Conservation (phyloP, 2,888 invertebrate genomes). For the Timema cristinae region DNA sequence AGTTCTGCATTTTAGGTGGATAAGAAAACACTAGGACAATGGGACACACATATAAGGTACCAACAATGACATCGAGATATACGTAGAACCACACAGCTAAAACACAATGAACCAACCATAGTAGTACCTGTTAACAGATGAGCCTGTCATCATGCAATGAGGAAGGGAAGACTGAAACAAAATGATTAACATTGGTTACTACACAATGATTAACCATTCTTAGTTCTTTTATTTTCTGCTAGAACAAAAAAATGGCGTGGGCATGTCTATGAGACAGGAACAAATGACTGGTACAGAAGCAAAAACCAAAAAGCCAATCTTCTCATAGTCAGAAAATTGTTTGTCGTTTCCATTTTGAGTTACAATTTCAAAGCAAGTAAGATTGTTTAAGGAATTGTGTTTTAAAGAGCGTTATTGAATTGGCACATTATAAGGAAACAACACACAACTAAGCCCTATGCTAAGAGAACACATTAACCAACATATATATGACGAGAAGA, state of each 20-base stretch:
- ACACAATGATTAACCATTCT: conserved; percentile 25
- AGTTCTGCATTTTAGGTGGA: too few relatives aligned
- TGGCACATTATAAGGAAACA: too few relatives aligned
- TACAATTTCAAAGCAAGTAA: too few relatives aligned
- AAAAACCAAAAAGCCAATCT: too few relatives aligned
- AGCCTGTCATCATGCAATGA: conserved; percentile 41
- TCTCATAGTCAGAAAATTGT: too few relatives aligned
- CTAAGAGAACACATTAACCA: too few relatives aligned
- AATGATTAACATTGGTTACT: conserved; percentile 37
- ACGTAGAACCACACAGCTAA: conserved; percentile 33
- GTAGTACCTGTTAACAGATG: conserved; percentile 37
- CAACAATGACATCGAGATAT: conserved; percentile 27
- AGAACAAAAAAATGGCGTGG: conserved; percentile 5
- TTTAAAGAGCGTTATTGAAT: too few relatives aligned
- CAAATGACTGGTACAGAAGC: too few relatives aligned
- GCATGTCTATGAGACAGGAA: background rate
- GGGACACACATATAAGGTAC: conserved; percentile 28
- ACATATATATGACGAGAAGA: too few relatives aligned
- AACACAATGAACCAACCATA: conserved; percentile 34
- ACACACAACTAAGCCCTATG: too few relatives aligned
- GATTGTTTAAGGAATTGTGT: too few relatives aligned
- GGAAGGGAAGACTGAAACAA: conserved; percentile 40
- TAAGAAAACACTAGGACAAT: background rate
- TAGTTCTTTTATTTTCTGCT: conserved; percentile 17
- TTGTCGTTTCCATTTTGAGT: too few relatives aligned